These are phyloP conservation scores for Aphelenchoides fujianensis DNA, from an alignment of 1,140 invertebrate species.

Conservation along the genomic window DNA sequence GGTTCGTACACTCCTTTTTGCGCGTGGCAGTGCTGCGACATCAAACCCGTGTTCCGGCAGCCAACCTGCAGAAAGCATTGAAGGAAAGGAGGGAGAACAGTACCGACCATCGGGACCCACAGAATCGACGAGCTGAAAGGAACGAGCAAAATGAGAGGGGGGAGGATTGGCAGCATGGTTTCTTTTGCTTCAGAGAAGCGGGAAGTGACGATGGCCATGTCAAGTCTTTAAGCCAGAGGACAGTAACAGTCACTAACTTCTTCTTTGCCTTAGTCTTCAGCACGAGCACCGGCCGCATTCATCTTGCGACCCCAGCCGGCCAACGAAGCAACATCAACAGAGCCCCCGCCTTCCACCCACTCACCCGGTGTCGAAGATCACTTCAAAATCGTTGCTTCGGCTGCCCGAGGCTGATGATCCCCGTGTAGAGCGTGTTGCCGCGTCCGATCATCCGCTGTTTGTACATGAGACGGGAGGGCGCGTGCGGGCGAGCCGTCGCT, in stretches of 20 bases:
- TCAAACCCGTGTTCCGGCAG: background rate
- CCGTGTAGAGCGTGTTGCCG: background rate
- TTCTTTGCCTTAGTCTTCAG: no score
- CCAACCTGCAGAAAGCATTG: background rate
- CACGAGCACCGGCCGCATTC: no score
- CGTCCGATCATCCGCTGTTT: background rate
- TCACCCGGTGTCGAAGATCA: background rate
- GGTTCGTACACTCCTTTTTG: background rate
- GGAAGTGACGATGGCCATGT: no score
- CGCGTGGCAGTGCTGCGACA: background rate
- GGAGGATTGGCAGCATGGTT: no score
- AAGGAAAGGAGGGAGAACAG: background rate
- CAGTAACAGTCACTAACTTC: no score
- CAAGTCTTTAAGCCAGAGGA: no score
- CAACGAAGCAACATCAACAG: no score
- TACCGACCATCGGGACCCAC: background rate
- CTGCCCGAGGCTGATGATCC: background rate
- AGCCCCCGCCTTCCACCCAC: no score
- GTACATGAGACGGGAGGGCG: background rate
- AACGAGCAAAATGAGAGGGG: no score
- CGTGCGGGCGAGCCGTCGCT: background rate
- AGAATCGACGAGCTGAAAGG: no score
- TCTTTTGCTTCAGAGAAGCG: no score
- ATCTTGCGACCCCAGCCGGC: no score
- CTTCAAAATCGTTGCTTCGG: background rate